Percentiles rank a stretch among this genome's conserved stretches.
Conservation (phyloP, 2,888 invertebrate genomes). For the Eupithecia tripunctaria region DNA sequence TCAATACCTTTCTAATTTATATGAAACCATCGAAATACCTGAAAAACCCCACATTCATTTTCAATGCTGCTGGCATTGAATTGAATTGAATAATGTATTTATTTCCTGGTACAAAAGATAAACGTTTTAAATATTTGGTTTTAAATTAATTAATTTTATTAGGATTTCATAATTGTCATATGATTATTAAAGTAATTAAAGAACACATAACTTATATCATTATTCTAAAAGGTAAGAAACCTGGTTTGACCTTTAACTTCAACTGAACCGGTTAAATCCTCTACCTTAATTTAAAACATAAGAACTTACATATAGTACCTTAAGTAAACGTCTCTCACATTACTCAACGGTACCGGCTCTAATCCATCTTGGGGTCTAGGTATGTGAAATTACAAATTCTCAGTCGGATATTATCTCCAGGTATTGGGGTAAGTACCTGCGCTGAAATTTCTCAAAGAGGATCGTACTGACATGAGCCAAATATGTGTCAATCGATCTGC, state of each 20-base stretch:
- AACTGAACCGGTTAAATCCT: background rate
- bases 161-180: too few relatives aligned
- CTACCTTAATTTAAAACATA: background rate
- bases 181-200: too few relatives aligned
- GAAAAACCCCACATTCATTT: too few relatives aligned
- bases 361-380: constrained; percentile 17
- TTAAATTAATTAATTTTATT: too few relatives aligned
- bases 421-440: background rate
- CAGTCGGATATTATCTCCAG: constrained; percentile 1
- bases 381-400: constrained; percentile 29
- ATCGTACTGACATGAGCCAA: background rate
- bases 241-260: background rate
- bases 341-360: constrained; percentile 18
- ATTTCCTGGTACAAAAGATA: too few relatives aligned
- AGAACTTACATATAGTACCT: background rate
- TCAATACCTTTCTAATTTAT: too few relatives aligned
- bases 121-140: too few relatives aligned
- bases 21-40: background rate
- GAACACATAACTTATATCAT: too few relatives aligned
- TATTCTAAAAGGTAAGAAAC: background rate
- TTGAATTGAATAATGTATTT: too few relatives aligned
- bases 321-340: constrained; percentile 15
- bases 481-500: background rate
- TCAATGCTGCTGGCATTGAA: too few relatives aligned
- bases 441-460: background rate